Conservation (phyloP, 1,140 invertebrate genomes). For the Anastrepha ludens region DNA sequence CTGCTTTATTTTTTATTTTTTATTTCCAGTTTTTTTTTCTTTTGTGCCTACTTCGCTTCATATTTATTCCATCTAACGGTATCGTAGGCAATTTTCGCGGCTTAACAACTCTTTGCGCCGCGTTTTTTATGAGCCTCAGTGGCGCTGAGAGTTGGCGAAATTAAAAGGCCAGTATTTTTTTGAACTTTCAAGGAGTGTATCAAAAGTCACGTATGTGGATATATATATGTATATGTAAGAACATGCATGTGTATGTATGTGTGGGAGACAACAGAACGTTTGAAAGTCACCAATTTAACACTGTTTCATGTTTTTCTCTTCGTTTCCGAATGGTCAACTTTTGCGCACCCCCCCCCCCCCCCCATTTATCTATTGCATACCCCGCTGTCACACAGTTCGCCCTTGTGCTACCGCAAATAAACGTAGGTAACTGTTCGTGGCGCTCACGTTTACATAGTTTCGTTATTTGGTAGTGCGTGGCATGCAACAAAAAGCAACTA, state of each 20-base stretch:
- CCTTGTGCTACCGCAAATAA: neutral
- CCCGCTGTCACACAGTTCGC: neutral
- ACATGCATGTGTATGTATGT: neutral
- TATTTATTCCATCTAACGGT: constrained; percentile 13
- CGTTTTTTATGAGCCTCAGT: constrained; percentile 2
- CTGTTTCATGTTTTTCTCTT: neutral
- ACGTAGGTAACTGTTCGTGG: neutral
- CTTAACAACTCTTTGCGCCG: neutral
- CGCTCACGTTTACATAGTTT: neutral
- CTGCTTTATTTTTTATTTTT: neutral
- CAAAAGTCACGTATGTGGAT: neutral
- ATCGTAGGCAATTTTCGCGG: neutral
- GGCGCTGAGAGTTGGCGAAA: neutral
- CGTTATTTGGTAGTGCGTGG: constrained; percentile 12
- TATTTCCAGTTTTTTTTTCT: neutral
- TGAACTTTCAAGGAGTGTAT: too few relatives aligned
- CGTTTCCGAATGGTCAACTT: neutral
- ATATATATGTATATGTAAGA: neutral
- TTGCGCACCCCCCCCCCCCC: neutral
- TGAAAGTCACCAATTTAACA: constrained; percentile 8
- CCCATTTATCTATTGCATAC: neutral
- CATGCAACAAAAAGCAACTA: constrained; percentile 14
- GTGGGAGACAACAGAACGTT: neutral
- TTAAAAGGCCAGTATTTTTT: neutral
- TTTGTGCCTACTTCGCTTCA: neutral